Base-by-base conservation (phyloP, 2,113 vertebrate genomes). In the Epinephelus lanceolatus region DNA sequence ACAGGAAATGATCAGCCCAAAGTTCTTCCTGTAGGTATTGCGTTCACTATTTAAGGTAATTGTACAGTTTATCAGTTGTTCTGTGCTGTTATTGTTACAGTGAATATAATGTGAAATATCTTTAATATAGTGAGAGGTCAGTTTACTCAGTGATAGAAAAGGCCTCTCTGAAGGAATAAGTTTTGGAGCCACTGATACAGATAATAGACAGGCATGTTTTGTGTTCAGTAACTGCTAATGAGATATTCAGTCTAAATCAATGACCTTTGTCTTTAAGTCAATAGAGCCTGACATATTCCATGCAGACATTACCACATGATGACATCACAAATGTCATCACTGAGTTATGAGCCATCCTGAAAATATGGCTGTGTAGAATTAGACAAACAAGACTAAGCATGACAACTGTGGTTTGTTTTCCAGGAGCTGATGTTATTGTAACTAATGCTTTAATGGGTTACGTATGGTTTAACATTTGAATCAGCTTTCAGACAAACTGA, bases 401-500 rank as follows among this genome's bases (percentile, higher is more conserved):
- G 1, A 37, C 6, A 37, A 37, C 6, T 37, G 33, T 5, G 30
- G 30, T 30, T 30, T 30, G 30, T 30, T 52, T 53, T 59, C 12
- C 23, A 71, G 42, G 15, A 40, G 60, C 33, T 27, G 6, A 37
- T 82, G 21, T 53, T 18, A 23, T 33, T 67, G 11, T 33, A 57
- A 23, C 1, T 12, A 42, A n/a, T 52, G n/a, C 15, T 66, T 71
- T 18, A 37, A 53, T 74, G 9, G 8, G 42, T 57, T 12, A 53
- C 1, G 42, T 18, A 1, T 51, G 8, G 1, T 69, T 30, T 14
- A 40, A 61, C 55, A 68, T 14, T 55, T 59, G 42, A 1, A 21
- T 42, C 25, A 42, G 12, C 5, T 9, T 62, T 88, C 78, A 93
- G 69, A 86, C 61, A 63, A 65, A 56, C 1, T 80, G 62, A 15